Evolutionary conservation across 1,140 invertebrate genomes (phyloP), one percentile per base, ranked within the genome.

Genomic region (Sinonovacula constricta): DNA sequence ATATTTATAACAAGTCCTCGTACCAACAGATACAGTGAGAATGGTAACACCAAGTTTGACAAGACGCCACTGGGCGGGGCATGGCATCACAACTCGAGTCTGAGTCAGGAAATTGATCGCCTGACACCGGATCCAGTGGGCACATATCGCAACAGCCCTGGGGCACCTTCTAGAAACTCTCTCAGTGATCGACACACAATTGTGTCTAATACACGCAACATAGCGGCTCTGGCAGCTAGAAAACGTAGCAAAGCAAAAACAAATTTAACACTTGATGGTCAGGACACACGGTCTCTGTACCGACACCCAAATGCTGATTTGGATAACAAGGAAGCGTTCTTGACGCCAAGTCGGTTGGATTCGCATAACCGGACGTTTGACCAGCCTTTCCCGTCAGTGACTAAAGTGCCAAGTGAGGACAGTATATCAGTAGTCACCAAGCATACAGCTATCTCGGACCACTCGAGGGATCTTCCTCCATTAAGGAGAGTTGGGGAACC

Each of bases 201-300:
- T 34, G 66, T 81, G 14, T 80, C 83, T 18, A 89, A 88, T 54
- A 90, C 89, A 14, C 81, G 89, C 28, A 88, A 80, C 79, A 90
- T 90, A 45, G 87, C 88, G n/a, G 88, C 88, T 10, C 79, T 90
- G 63, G 89, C 89, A 28, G 89, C 89, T 1, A 85, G 80, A 54
- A 90, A 89, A 65, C 78, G 85, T n/a, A 81, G 76, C 28, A 81
- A 84, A 59, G 85, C 77, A 12, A 81, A 85, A 45, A 76, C 65
- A 45, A 74, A 70, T 39, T 56, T 71, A 49, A 69, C 78, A 28
- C 77, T 81, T 30, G 54, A 77, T 31, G 3, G 22, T 14, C 15
- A 76, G n/a, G 77, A 79, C 14, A 57, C 62, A 12, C 65, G 84
- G 45, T 72, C 83, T 28, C 49, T 87, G 5, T 86, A 84, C 70